Percentiles rank a stretch among this genome's conserved stretches.
Conservation (phyloP, 2,888 invertebrate species). For the Acanthosepion pharaonis region DNA sequence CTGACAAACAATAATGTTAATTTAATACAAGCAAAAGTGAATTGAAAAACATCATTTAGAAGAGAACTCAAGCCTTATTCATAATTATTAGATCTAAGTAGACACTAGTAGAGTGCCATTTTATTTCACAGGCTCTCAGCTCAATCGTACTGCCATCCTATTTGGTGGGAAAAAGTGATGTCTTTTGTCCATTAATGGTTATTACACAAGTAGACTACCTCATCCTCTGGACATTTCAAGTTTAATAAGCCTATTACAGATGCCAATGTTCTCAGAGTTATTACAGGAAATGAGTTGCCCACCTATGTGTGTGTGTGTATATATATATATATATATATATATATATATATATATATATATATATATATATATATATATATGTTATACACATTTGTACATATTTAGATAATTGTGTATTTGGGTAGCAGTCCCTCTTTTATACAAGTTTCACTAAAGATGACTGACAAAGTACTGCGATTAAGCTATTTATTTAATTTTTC, state of each 20-base stretch:
- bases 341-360: too few species aligned
- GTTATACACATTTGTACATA: too few species aligned
- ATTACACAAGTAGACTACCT: constrained; percentile 2
- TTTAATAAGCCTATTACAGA: constrained; percentile 20
- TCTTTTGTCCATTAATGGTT: not conserved
- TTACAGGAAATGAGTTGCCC: not conserved
- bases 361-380: too few species aligned
- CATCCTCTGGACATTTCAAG: constrained; percentile 33
- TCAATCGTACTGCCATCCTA: not conserved
- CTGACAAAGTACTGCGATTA: too few species aligned
- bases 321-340: too few species aligned
- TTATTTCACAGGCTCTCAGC: not conserved
- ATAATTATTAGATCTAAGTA: not conserved
- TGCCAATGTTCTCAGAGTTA: not conserved
- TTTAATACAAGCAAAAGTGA: not conserved
- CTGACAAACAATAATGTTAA: not conserved
- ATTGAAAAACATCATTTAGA: not conserved
- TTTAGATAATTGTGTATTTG: too few species aligned
- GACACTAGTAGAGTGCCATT: not conserved
- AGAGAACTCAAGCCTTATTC: not conserved
- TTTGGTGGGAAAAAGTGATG: not conserved
- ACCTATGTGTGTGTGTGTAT: not conserved
- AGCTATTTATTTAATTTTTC: too few species aligned
- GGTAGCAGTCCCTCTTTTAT: too few species aligned
- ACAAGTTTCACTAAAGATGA: too few species aligned